Conservation (phyloP, 92 coral and sea anemone species). For the Parazoanthus atlanticus region DNA sequence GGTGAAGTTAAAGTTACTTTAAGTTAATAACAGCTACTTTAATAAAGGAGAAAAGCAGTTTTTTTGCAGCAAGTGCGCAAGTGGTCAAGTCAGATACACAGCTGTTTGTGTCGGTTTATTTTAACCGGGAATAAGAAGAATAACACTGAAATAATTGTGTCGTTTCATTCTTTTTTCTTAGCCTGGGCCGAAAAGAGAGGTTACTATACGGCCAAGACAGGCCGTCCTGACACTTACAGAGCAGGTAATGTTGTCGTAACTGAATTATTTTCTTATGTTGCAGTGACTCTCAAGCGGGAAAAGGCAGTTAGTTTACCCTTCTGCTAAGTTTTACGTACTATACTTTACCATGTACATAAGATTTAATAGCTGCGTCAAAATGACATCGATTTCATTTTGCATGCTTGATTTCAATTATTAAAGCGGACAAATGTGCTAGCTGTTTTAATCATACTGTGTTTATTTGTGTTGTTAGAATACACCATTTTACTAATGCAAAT, state of each 20-base stretch:
- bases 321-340: too few relatives aligned
- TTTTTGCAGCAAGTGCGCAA: neutral
- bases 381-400: neutral
- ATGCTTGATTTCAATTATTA: too few relatives aligned
- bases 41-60: neutral
- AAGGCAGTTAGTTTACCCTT: too few relatives aligned
- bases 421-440: neutral
- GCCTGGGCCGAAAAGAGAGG: constrained; percentile 98
- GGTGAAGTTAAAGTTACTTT: too few relatives aligned
- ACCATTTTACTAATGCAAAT: too few relatives aligned
- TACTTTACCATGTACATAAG: too few relatives aligned
- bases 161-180: constrained; percentile 15
- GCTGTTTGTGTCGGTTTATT: neutral
- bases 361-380: too few relatives aligned
- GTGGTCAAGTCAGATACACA: neutral
- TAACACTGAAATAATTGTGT: too few relatives aligned
- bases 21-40: neutral
- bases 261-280: neutral
- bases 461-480: too few relatives aligned
- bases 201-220: constrained; percentile 93
- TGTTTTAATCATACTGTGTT: neutral
- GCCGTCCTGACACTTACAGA: constrained; percentile 88
- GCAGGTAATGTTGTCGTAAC: constrained; percentile 65
- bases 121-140: neutral
- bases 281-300: too few relatives aligned